Evolutionary conservation across 2,113 vertebrate genomes (phyloP), one percentile per base, ranked within the genome.

Genomic region (Epinephelus moara): DNA sequence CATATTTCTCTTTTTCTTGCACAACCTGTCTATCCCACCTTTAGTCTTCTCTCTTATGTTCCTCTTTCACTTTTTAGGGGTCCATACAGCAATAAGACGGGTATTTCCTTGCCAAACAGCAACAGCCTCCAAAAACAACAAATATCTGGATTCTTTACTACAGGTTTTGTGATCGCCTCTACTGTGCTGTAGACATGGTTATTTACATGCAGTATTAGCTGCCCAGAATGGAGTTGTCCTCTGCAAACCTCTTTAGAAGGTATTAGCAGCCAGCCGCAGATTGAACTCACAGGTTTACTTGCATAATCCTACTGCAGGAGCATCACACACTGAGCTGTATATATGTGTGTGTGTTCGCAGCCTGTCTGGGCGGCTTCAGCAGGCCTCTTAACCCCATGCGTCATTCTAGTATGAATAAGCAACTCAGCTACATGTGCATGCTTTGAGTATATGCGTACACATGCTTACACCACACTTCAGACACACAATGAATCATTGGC

Each of bases 221-320:
- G 70, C 50, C 40, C n/a, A 21, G 70, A 73, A 57, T 6, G 21
- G 59, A 78, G 63, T 74, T 4, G 57, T 53, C 56, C 63, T 3
- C 82, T 75, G 77, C 63, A 80, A 87, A 84, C 86, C 53, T 91
- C 86, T 88, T 93, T 83, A 82, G 75, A 82, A 74, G 84, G 92
- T 49, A 93, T 93, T 94, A 93, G 53, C 87, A 73, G 78, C 21
- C 71, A 75, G 70, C 45, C 80, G 40, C 84, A 81, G 77, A 75
- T 55, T 85, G 80, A 86, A 89, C 82, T 81, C 85, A 73, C 78
- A 81, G 89, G 87, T 93, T 85, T 88, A 88, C 80, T 62, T 33
- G 69, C 68, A 57, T 92, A 91, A 93, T 92, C 92, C 88, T 3
- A 1, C 84, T 64, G 85, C 67, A 66, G 84, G 74, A 88, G 90